Percentiles rank a stretch among this genome's conserved stretches.
Conservation (phyloP, 2,113 vertebrate species). For the Agelaius tricolor region DNA sequence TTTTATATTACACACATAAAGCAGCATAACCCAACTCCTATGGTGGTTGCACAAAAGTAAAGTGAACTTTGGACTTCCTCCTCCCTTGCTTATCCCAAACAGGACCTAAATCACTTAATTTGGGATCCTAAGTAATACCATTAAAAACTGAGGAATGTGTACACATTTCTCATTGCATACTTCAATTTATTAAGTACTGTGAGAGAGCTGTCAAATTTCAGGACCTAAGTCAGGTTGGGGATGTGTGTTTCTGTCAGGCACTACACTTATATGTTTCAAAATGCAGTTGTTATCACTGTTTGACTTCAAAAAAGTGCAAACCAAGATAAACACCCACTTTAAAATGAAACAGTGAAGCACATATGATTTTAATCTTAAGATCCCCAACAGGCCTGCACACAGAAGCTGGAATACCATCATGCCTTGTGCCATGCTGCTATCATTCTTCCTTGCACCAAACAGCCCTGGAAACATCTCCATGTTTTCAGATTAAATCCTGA, state of each 20-base stretch:
- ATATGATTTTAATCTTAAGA: neutral
- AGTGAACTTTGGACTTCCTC: neutral
- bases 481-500: neutral
- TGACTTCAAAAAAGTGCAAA: neutral
- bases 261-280: neutral
- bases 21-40: neutral
- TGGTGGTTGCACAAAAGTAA: neutral
- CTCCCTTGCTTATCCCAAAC: neutral
- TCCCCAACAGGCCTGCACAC: neutral
- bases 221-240: neutral
- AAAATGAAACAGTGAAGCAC: neutral
- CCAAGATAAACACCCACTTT: neutral
- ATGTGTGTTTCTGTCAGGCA: neutral
- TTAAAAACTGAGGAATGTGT: neutral
- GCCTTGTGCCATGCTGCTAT: neutral
- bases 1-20: neutral
- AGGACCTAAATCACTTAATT: neutral
- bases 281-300: neutral
- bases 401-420: neutral
- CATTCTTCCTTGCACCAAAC: neutral
- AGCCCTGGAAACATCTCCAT: neutral
- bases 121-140: neutral
- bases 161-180: neutral
- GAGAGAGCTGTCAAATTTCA: neutral
- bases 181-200: neutral